These are phyloP conservation scores for Pantala flavescens DNA, from an alignment of 1,140 invertebrate species.

Conservation along the genomic window DNA sequence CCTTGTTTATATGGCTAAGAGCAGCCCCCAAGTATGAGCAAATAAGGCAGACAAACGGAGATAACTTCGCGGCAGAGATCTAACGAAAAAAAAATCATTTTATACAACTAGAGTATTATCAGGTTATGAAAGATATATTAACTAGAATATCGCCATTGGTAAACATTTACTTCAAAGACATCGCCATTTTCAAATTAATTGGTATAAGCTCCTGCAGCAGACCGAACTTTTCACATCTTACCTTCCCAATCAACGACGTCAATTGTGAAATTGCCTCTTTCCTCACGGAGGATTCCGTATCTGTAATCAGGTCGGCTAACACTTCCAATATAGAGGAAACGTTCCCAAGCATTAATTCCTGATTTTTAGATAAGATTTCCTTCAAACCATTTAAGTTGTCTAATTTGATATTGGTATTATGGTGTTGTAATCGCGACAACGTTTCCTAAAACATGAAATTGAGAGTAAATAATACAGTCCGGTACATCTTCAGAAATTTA, in stretches of 20 bases:
- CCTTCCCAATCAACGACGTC: constrained; percentile 46
- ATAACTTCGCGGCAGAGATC: constrained; percentile 35
- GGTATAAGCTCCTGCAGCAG: too few species aligned
- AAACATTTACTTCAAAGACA: too few species aligned
- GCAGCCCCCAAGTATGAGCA: constrained; percentile 69
- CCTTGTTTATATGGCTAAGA: constrained; percentile 72
- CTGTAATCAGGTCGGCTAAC: constrained; percentile 54
- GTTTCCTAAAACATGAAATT: constrained; percentile 48
- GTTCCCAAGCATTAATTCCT: constrained; percentile 42
- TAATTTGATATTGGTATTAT: constrained; percentile 56
- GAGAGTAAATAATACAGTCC: too few species aligned
- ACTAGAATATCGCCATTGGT: neutral
- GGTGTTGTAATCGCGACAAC: constrained; percentile 61
- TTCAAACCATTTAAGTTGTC: constrained; percentile 60
- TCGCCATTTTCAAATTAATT: too few species aligned
- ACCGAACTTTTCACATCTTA: constrained; percentile 27
- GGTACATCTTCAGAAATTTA: too few species aligned
- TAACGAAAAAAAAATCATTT: constrained; percentile 21
- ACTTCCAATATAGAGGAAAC: constrained; percentile 56
- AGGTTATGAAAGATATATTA: neutral
- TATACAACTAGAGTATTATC: constrained; percentile 1
- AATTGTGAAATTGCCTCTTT: constrained; percentile 56
- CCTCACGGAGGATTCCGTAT: constrained; percentile 59
- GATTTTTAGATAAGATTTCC: constrained; percentile 49
- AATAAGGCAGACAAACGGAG: constrained; percentile 61